A percentile compares a stretch with the other conserved stretches of the same genome.
Conservation (phyloP, 2,888 invertebrate genomes). For the Coremacera marginata region DNA sequence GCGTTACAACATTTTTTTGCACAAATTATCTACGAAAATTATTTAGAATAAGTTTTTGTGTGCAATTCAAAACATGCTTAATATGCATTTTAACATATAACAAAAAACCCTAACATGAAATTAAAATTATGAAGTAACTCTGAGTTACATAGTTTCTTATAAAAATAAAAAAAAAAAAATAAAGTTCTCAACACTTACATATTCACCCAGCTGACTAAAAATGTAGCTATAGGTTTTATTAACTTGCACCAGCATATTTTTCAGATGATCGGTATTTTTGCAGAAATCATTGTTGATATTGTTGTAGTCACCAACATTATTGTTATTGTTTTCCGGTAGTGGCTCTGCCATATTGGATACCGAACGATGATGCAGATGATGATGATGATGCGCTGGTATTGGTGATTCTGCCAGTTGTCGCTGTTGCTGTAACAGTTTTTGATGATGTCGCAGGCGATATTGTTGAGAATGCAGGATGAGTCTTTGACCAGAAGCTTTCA, state of each 20-base stretch:
- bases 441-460: constrained; percentile 48
- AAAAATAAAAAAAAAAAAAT: background rate
- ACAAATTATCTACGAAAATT: too few relatives aligned
- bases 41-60: too few relatives aligned
- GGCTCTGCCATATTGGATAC: constrained; percentile 41
- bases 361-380: constrained; percentile 57
- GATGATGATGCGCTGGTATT: constrained; percentile 42
- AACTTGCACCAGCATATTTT: constrained; percentile 41
- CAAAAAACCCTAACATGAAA: too few relatives aligned
- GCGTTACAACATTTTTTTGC: too few relatives aligned
- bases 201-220: constrained; percentile 35
- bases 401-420: constrained; percentile 32
- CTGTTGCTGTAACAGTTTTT: constrained; percentile 45
- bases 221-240: constrained; percentile 39
- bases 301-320: constrained; percentile 33
- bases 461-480: constrained; percentile 47
- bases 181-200: constrained; percentile 47
- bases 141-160: too few relatives aligned
- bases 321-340: background rate
- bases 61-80: too few relatives aligned
- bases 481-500: constrained; percentile 43
- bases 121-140: too few relatives aligned
- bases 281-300: constrained; percentile 32
- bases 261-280: constrained; percentile 13
- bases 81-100: too few relatives aligned